These are phyloP conservation scores for Torymus auratus DNA, from an alignment of 2,888 invertebrate species.

Conservation along the genomic window DNA sequence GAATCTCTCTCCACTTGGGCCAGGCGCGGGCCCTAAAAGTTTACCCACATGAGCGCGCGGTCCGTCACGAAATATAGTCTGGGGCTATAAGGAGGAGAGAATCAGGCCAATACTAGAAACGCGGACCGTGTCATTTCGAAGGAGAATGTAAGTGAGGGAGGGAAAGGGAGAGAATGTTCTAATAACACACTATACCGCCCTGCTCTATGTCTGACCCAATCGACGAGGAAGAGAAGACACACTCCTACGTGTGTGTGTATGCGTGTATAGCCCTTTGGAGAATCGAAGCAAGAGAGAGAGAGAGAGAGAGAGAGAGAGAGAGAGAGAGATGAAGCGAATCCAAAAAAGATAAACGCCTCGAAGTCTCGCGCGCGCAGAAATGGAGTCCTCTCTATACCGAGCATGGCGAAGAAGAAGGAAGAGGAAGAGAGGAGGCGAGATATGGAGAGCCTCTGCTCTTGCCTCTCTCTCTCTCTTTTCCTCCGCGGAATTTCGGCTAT, in stretches of 20 bases:
- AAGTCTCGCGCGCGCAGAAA: slow-evolving; percentile 45
- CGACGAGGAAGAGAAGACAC: no score
- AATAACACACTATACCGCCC: slow-evolving; percentile 42
- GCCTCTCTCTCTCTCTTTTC: no score
- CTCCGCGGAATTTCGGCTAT: slow-evolving; percentile 73
- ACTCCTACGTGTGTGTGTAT: no score
- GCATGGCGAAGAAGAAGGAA: slow-evolving; percentile 11
- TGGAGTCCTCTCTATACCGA: slow-evolving; percentile 45
- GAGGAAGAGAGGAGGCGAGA: slow-evolving; percentile 16
- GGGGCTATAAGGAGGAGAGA: neutral
- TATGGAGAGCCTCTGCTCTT: neutral
- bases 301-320: slow-evolving; percentile 8
- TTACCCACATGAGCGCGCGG: no score
- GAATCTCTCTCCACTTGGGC: no score
- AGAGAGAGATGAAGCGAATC: slow-evolving; percentile 5
- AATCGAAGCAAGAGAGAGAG: neutral
- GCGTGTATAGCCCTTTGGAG: no score
- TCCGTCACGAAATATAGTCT: no score
- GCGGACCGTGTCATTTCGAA: no score
- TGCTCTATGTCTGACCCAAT: neutral
- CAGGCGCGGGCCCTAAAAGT: no score
- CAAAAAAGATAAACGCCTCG: slow-evolving; percentile 42
- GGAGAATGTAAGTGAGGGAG: neutral
- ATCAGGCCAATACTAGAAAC: slow-evolving; percentile 19
- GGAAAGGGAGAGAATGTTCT: slow-evolving; percentile 8